Evolutionary conservation across 2,797 vertebrate genomes (phyloP), one percentile per base, ranked within the genome.

Genomic region (Xiphorhynchus erythropygius): DNA sequence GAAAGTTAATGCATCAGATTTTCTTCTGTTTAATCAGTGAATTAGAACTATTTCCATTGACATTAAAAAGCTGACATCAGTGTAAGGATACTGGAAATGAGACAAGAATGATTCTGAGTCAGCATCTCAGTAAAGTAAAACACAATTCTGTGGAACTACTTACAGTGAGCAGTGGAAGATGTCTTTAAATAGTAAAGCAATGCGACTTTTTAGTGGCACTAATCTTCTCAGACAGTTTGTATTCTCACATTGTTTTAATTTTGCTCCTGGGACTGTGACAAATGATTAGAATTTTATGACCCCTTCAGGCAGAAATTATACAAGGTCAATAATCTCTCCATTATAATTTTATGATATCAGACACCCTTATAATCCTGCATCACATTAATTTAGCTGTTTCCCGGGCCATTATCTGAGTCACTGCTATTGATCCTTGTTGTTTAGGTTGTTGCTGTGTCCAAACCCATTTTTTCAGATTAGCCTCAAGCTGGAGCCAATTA

Each of bases 401-500:
- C 73, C 60, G 35, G 32, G 35, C 37, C 2, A 2, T 79, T 93
- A 19, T 62, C 28, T 44, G 30, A 78, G 22, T 68, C 46, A 60
- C 25, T 44, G 18, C 30, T 62, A 18, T 50, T 42, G 76, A 55
- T 71, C 71, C 44, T 59, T 87, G 19, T 71, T 83, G 68, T 24
- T 37, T 67, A 83, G 68, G 67, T 77, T 87, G 52, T 77, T 91
- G 32, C 41, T 84, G 47, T 76, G 57, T 75, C 57, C 82, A 94
- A 90, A 93, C 4, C 22, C 12, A 30, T 81, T 94, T 91, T 92
- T 92, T 78, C 50, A 83, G 49, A 65, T 90, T 78, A 90, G 16
- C 27, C 21, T 91, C 76, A 81, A 86, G 19, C 69, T 95, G 91
- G 83, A 76, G 62, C 62, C 42, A 75, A 21, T 85, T 94, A 86